These are phyloP conservation scores for Pseudopipra pipra DNA, from an alignment of 2,113 vertebrate species.

Conservation along the genomic window DNA sequence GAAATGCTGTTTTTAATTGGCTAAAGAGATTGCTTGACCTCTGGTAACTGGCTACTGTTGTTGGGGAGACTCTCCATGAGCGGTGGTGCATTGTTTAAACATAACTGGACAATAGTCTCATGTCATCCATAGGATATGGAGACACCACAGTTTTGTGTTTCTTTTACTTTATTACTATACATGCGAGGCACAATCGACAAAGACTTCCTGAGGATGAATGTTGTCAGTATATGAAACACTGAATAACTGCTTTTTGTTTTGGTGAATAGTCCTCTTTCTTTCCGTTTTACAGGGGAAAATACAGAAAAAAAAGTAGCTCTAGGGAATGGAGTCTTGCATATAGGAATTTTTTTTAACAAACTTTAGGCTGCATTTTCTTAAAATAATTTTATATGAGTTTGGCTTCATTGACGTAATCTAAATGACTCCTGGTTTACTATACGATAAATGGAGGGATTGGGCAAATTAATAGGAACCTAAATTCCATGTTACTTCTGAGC, in stretches of 20 bases:
- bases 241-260: constrained; percentile 72
- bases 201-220: constrained; percentile 73
- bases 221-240: constrained; percentile 71
- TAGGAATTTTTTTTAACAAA: background rate
- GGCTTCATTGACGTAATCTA: background rate
- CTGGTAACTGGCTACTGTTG: constrained; percentile 60
- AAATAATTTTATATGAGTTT: background rate
- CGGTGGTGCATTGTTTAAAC: constrained; percentile 53
- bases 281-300: constrained; percentile 21
- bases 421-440: background rate
- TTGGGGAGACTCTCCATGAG: constrained; percentile 46
- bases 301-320: background rate
- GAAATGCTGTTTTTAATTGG: constrained; percentile 41
- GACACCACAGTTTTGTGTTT: constrained; percentile 55
- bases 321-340: background rate
- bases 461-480: background rate
- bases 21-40: constrained; percentile 52
- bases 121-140: constrained; percentile 62
- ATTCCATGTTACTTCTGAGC: background rate
- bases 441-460: background rate
- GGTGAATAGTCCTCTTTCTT: constrained; percentile 70
- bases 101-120: constrained; percentile 53
- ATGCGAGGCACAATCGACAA: constrained; percentile 74
- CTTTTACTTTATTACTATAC: constrained; percentile 76
- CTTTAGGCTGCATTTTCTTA: background rate